Percentiles rank a stretch among this genome's conserved stretches.
phyloP scores from a whole-genome alignment of 2,888 invertebrate species.

The Hydraecia micacea region DNA sequence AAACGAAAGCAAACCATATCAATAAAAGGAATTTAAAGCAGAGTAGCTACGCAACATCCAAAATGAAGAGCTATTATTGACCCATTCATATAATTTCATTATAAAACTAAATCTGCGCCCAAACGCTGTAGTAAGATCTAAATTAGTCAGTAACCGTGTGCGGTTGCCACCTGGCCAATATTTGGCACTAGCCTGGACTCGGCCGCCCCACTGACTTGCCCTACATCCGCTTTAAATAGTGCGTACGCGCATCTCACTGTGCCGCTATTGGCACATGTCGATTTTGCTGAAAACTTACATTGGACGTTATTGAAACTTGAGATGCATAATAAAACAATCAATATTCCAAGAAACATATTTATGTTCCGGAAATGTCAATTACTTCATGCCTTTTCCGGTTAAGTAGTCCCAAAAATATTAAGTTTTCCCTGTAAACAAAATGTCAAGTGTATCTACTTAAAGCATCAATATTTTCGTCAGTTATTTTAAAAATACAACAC shows the following conservation, averaged over 20 bases:
- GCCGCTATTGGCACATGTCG: constrained; percentile 73
- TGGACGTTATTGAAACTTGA: constrained; percentile 63
- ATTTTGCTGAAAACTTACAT: constrained; percentile 66
- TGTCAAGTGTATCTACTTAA: neutral
- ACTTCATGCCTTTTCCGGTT: neutral
- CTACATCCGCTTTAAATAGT: constrained; percentile 80
- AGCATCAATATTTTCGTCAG: constrained; percentile 9
- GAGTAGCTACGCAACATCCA: neutral
- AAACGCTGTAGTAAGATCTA: constrained; percentile 62
- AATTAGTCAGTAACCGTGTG: constrained; percentile 66
- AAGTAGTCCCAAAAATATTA: neutral
- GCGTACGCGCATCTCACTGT: constrained; percentile 71
- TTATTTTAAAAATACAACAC: constrained; percentile 26
- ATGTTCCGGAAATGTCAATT: neutral
- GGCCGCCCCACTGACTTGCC: constrained; percentile 82
- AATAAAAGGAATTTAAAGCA: neutral
- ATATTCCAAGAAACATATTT: neutral
- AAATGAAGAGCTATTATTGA: constrained; percentile 27
- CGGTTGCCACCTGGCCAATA: constrained; percentile 76
- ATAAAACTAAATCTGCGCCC: constrained; percentile 33
- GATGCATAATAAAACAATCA: constrained; percentile 33
- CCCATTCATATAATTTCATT: constrained; percentile 49
- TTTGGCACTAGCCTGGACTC: constrained; percentile 72
- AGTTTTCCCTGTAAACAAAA: neutral
- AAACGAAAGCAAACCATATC: neutral